Evolutionary conservation across 2,797 vertebrate genomes (phyloP).

Genomic region (Linurgus olivaceus): DNA sequence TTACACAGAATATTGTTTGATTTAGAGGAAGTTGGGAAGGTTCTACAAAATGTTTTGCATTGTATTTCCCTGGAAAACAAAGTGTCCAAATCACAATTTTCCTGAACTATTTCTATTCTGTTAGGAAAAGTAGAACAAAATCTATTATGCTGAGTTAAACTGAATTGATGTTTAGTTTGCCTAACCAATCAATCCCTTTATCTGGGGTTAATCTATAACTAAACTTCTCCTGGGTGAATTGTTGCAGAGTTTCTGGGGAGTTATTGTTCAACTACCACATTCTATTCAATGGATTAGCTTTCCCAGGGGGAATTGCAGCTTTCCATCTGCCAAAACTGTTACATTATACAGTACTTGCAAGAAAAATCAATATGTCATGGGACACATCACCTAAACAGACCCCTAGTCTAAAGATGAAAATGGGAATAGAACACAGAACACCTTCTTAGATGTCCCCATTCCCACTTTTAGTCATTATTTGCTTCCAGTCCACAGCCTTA

Average conservation of each 20-base stretch:
- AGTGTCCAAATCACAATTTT: neutral
- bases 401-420: neutral
- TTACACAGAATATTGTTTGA: neutral
- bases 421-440: neutral
- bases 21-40: neutral
- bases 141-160: neutral
- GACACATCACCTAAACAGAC: neutral
- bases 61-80: neutral
- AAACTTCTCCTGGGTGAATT: neutral
- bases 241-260: neutral
- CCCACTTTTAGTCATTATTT: neutral
- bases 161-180: neutral
- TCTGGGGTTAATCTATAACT: slow-evolving; percentile 28
- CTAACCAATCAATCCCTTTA: neutral
- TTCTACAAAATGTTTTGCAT: neutral
- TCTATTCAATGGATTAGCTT: neutral
- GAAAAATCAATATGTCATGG: neutral
- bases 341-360: neutral
- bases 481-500: neutral
- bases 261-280: neutral
- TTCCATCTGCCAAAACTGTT: neutral
- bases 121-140: neutral
- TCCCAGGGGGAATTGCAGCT: neutral
- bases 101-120: neutral
- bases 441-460: neutral